phyloP scores from a whole-genome alignment of 2,113 vertebrate genomes.

The Ifrita kowaldi region DNA sequence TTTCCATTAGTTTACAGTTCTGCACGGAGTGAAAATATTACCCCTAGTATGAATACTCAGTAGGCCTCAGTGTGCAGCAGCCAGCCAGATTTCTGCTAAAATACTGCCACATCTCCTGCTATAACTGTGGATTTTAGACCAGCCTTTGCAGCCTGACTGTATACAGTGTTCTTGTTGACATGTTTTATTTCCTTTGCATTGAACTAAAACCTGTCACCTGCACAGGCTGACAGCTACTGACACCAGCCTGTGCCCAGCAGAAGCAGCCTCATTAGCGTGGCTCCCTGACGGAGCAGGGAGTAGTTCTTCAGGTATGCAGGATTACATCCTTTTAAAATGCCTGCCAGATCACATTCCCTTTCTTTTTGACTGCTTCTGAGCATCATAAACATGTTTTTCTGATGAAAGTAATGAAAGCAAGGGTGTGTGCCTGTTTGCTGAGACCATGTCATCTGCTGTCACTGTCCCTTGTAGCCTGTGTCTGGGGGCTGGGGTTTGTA shows the following conservation, averaged over 20 bases:
- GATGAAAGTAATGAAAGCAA: neutral
- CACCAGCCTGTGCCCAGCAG: neutral
- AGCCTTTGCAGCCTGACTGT: neutral
- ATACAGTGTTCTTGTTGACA: neutral
- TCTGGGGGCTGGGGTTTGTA: neutral
- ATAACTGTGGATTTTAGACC: neutral
- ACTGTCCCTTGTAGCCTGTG: neutral
- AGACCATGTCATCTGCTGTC: neutral
- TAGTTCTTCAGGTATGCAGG: neutral
- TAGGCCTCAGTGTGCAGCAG: neutral
- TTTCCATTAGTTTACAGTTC: neutral
- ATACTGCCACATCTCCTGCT: neutral
- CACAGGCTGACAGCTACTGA: neutral
- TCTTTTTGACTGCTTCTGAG: neutral
- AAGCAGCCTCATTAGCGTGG: neutral
- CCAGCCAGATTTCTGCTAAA: neutral
- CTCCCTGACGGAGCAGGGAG: neutral
- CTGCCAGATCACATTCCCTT: neutral
- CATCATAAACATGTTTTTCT: neutral
- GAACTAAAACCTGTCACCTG: neutral
- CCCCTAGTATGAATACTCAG: neutral
- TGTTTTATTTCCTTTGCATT: neutral
- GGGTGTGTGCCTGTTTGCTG: neutral
- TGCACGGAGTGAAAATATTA: neutral
- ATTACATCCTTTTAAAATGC: neutral